A percentile compares a stretch with the other conserved stretches of the same genome.
These are phyloP conservation scores for Crossaster papposus DNA, from an alignment of 53 echinoderm and acorn worm species.

Conservation along the genomic window DNA sequence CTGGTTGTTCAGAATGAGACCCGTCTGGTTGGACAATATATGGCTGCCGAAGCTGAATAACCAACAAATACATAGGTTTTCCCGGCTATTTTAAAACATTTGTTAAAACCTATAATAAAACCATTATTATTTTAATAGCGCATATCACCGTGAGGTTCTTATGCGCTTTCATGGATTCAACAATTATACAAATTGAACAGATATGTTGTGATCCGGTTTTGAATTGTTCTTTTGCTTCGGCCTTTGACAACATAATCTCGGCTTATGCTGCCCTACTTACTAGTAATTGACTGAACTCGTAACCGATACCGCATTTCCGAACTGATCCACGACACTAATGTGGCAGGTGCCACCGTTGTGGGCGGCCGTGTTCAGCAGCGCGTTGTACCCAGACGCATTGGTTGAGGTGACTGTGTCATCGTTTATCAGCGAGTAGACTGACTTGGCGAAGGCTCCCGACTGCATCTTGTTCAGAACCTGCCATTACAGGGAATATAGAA, in stretches of 20 bases:
- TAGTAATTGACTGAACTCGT: constrained; percentile 69
- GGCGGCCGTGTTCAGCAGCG: background rate
- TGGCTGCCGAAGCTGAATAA: constrained; percentile 69
- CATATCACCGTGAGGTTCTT: no score
- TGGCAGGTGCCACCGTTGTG: constrained; percentile 71
- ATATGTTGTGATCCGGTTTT: no score
- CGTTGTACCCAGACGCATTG: constrained; percentile 51
- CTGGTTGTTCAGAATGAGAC: constrained; percentile 74
- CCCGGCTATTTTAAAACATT: background rate
- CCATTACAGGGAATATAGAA: background rate
- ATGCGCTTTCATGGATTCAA: no score
- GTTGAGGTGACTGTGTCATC: constrained; percentile 54
- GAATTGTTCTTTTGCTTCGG: no score
- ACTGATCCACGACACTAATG: constrained; percentile 64
- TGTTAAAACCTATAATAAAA: no score
- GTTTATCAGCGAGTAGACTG: constrained; percentile 47
- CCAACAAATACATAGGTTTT: background rate
- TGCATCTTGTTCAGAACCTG: constrained; percentile 38
- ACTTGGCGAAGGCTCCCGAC: constrained; percentile 60
- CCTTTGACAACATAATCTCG: background rate
- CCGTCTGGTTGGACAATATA: constrained; percentile 66
- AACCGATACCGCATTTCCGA: constrained; percentile 69
- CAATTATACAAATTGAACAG: no score
- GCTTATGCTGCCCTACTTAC: constrained; percentile 40
- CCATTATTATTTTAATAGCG: no score